Evolutionary conservation across 2,797 vertebrate species (phyloP).

Genomic region (Orestias chungarensis): DNA sequence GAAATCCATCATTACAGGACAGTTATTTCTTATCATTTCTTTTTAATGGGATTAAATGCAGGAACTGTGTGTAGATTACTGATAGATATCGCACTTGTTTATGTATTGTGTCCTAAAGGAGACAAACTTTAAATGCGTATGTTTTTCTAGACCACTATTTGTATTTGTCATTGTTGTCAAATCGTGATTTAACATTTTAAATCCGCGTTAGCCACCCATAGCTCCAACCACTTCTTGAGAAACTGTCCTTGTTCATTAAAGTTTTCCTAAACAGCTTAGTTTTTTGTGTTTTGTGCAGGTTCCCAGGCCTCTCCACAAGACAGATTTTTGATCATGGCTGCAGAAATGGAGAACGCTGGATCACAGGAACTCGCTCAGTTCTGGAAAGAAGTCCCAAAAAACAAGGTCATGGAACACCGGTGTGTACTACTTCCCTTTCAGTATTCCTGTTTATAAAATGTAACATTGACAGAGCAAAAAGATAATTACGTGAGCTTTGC

Average conservation of each 20-base stretch:
- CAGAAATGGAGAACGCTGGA: slow-evolving; percentile 88
- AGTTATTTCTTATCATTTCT: background rate
- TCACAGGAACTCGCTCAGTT: slow-evolving; percentile 88
- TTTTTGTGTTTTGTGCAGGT: slow-evolving; percentile 70
- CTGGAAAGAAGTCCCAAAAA: slow-evolving; percentile 92
- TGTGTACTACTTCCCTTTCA: slow-evolving; percentile 44
- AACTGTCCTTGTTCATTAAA: background rate
- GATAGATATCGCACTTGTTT: too few relatives aligned
- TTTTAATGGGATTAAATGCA: too few relatives aligned
- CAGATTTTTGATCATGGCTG: slow-evolving; percentile 94
- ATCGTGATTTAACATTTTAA: too few relatives aligned
- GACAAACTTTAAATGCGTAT: too few relatives aligned
- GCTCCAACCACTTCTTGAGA: background rate
- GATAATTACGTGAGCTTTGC: background rate
- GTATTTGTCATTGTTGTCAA: too few relatives aligned
- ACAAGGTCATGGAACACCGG: slow-evolving; percentile 94
- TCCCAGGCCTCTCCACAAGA: slow-evolving; percentile 92
- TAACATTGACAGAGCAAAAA: background rate
- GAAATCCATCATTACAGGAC: background rate
- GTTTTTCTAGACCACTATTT: too few relatives aligned
- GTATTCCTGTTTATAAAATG: background rate
- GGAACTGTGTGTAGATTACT: too few relatives aligned
- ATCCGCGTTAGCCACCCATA: too few relatives aligned
- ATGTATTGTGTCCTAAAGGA: too few relatives aligned
- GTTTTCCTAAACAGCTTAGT: background rate